Evolutionary conservation across 2,888 invertebrate genomes (phyloP), one percentile per base, ranked within the genome.

Genomic region (Isotomurus palustris): DNA sequence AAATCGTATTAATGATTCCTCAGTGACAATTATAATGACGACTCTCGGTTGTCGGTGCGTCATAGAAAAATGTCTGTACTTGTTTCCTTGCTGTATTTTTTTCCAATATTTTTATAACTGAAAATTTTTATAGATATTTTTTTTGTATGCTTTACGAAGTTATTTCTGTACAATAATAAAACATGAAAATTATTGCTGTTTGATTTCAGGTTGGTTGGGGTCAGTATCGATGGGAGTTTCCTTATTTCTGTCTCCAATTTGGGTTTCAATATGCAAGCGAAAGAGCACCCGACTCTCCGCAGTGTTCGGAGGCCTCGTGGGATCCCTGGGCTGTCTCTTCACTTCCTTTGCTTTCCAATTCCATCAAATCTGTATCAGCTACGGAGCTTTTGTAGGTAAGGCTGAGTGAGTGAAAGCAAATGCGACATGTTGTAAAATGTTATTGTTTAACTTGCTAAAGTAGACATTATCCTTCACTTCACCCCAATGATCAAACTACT

Each of bases 261-360:
- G 69, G 69, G 69, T 70, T 8, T 69, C 69, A 53, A 64, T 69
- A 41, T 68, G 68, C 45, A 70, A 70, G 50, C 56, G 68, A 51
- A 70, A 70, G 55, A 68, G 68, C 51, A 70, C 69, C 14, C 45
- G 69, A 36, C 58, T 70, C 10, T 62, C 68, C 8, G 47, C 28
- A 43, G 90, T 91, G 47, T 85, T 91, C 72, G 91, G 91, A 48
- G 91, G 91, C 8, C 81, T 91, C 64, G 84, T 91, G 51, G 87
- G 88, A 29, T 88, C 90, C 2, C 81, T 91, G 19, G 91, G 90
- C 50, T 89, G 88, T 73, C 84, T 91, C 64, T 91, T 91, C 78
- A 88, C 91, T 8, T 90, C 90, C 57, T 92, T 91, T 75, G 91
- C 91, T 57, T 85, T 87, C 58, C 87, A 91, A 77, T 88, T 89